Conservation (phyloP, 1,140 invertebrate species). For the Mya arenaria region DNA sequence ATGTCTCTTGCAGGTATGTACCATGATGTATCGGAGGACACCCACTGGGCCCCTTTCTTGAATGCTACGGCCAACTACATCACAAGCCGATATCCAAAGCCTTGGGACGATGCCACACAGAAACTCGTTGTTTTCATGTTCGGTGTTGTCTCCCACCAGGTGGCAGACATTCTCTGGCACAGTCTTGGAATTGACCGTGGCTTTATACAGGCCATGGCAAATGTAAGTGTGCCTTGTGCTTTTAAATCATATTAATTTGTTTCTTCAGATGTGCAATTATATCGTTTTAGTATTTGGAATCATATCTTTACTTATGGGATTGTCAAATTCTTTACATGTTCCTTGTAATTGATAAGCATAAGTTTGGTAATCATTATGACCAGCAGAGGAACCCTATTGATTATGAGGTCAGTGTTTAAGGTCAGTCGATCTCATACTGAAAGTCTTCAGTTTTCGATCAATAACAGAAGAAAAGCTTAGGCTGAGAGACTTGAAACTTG, state of each 20-base stretch:
- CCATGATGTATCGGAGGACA: conserved; percentile 76
- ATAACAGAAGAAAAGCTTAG: too few species aligned
- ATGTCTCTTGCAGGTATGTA: conserved; percentile 71
- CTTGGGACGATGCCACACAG: conserved; percentile 73
- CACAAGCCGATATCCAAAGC: conserved; percentile 69
- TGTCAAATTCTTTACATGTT: too few species aligned
- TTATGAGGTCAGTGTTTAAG: too few species aligned
- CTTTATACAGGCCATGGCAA: conserved; percentile 74
- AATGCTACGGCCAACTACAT: conserved; percentile 79
- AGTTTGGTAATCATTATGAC: too few species aligned
- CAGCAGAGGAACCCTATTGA: too few species aligned
- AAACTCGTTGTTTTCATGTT: conserved; percentile 76
- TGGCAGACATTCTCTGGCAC: conserved; percentile 78
- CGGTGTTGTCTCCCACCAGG: conserved; percentile 74
- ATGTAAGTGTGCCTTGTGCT: conserved; percentile 61
- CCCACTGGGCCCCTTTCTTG: conserved; percentile 78
- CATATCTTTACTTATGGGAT: too few species aligned
- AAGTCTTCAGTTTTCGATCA: too few species aligned
- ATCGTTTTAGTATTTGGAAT: too few species aligned
- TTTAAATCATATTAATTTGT: conserved; percentile 76
- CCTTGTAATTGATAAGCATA: too few species aligned
- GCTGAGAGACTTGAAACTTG: too few species aligned
- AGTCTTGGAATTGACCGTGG: conserved; percentile 75
- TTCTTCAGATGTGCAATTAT: conserved; percentile 68
- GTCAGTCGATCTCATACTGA: too few species aligned